phyloP scores from a whole-genome alignment of 1,140 invertebrate species.

The Sitobion miscanthi region DNA sequence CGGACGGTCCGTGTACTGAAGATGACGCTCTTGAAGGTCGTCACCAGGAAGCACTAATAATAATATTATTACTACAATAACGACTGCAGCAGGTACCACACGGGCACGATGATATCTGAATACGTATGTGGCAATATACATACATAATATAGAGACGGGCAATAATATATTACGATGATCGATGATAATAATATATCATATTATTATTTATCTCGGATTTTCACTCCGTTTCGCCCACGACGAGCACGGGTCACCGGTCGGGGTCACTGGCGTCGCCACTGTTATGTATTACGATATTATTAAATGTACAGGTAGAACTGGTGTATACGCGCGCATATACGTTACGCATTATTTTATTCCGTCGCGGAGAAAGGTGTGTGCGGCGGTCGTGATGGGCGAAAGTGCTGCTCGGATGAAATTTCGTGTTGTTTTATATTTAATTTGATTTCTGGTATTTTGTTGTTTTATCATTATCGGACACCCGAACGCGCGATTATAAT shows the following conservation, averaged over 20 bases:
- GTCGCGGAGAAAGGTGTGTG: conserved; percentile 38
- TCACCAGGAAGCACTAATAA: not conserved
- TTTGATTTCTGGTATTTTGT: conserved; percentile 11
- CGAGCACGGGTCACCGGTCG: not conserved
- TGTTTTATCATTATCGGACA: conserved; percentile 5
- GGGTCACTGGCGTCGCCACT: not conserved
- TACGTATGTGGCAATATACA: no score
- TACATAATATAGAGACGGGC: no score
- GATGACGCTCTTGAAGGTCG: no score
- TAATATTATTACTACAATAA: not conserved
- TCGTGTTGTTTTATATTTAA: conserved; percentile 21
- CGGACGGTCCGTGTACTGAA: no score
- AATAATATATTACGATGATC: no score
- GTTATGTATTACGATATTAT: not conserved
- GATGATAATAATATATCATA: not conserved
- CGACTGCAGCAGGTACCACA: not conserved
- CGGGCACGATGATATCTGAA: no score
- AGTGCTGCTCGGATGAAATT: not conserved
- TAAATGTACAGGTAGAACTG: no score
- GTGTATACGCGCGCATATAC: not conserved
- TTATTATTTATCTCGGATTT: not conserved
- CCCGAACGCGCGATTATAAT: not conserved
- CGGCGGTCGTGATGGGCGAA: conserved; percentile 42
- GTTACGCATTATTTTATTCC: not conserved
- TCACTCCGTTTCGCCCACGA: not conserved